Evolutionary conservation across 2,113 vertebrate species (phyloP).

Genomic region (Athene noctua): DNA sequence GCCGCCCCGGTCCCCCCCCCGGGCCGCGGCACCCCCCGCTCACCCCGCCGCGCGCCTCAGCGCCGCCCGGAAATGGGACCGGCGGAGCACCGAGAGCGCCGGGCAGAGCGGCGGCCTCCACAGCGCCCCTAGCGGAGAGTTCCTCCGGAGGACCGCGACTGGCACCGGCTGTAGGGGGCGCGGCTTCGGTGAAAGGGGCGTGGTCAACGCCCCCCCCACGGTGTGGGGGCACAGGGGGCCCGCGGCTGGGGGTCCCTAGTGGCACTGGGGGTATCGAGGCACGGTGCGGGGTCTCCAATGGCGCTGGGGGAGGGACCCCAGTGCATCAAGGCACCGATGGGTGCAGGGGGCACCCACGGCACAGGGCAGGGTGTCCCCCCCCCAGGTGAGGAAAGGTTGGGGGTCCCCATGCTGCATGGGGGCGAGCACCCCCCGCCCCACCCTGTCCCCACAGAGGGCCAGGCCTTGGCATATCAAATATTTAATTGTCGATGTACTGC

Average conservation of each 20-base stretch:
- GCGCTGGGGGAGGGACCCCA: too few relatives aligned
- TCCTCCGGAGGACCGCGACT: neutral
- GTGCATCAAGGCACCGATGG: neutral
- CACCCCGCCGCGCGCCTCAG: neutral
- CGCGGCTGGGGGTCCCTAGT: neutral
- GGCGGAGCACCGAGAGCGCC: neutral
- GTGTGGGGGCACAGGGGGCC: fast-evolving
- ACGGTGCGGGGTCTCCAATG: too few relatives aligned
- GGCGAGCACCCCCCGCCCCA: neutral
- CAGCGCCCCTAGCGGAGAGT: neutral
- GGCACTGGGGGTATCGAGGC: neutral
- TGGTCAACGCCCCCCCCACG: fast-evolving
- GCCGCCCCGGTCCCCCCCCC: too few relatives aligned
- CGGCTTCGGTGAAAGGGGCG: neutral
- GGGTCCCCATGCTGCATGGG: too few relatives aligned
- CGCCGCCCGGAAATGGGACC: neutral
- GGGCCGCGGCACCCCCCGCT: neutral
- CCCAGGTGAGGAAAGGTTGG: neutral
- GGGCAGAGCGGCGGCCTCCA: fast-evolving
- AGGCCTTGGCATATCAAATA: neutral
- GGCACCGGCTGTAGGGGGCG: fast-evolving
- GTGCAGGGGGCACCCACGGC: fast-evolving
- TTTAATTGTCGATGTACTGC: slow-evolving; percentile 6
- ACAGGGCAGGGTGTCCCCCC: neutral
- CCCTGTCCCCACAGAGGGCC: neutral